A percentile compares a stretch with the other conserved stretches of the same genome.
phyloP scores from a whole-genome alignment of 2,888 invertebrate genomes.

The Caenorhabditis sp. region DNA sequence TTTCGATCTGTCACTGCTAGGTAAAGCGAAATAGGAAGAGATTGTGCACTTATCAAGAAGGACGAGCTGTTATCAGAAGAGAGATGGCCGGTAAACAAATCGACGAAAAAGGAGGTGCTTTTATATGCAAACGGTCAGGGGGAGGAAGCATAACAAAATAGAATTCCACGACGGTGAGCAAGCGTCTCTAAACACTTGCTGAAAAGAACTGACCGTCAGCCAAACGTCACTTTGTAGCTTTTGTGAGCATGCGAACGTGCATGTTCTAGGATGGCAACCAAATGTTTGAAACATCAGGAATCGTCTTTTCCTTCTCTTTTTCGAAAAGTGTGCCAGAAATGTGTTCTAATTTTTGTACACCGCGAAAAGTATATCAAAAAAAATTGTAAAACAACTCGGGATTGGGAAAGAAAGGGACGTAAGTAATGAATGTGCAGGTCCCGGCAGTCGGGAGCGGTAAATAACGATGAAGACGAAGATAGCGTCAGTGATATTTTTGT shows the following conservation, averaged over 20 bases:
- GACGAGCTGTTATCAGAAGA: slow-evolving; percentile 17
- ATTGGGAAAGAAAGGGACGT: not conserved
- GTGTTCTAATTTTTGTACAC: no score
- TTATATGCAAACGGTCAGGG: slow-evolving; percentile 22
- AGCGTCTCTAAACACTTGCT: slow-evolving; percentile 34
- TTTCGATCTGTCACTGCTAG: not conserved
- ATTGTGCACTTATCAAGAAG: slow-evolving; percentile 30
- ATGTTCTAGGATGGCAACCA: not conserved
- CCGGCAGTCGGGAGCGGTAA: slow-evolving; percentile 18
- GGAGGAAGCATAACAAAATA: slow-evolving; percentile 22
- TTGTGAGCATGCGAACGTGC: slow-evolving; percentile 11
- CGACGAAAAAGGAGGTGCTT: slow-evolving; percentile 1
- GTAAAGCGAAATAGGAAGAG: not conserved
- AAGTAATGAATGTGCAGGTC: slow-evolving; percentile 26
- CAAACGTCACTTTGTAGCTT: slow-evolving; percentile 32
- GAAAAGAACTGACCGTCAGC: slow-evolving; percentile 16
- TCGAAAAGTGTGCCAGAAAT: no score
- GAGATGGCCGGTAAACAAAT: slow-evolving; percentile 21
- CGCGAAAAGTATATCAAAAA: no score
- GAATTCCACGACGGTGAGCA: slow-evolving; percentile 42
- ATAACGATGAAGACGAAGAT: slow-evolving; percentile 40
- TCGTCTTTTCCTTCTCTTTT: no score
- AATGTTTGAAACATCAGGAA: not conserved
- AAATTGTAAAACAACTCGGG: slow-evolving; percentile 5
- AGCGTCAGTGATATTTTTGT: slow-evolving; percentile 46